These are phyloP conservation scores for Lamellibrachia columna DNA, from an alignment of 2,888 invertebrate species.

Conservation along the genomic window DNA sequence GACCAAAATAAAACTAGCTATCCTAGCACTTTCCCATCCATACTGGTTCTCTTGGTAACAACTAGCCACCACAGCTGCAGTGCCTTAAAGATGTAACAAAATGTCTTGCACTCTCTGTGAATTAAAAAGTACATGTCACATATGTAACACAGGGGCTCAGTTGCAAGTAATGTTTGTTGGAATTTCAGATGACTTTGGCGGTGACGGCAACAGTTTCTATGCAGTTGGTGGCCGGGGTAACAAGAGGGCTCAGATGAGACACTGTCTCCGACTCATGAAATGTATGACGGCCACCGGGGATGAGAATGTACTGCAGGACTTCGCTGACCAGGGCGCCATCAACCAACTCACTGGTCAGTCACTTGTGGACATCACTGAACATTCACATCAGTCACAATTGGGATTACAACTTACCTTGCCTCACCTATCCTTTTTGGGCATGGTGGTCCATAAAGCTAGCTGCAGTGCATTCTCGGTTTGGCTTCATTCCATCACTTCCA, in stretches of 20 bases:
- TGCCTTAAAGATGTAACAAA: too few species aligned
- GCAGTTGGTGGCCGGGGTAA: constrained; percentile 64
- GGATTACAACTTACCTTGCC: neutral
- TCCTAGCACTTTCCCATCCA: too few species aligned
- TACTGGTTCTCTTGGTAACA: too few species aligned
- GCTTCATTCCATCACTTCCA: too few species aligned
- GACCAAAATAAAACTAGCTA: neutral
- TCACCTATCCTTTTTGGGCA: too few species aligned
- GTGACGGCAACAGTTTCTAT: constrained; percentile 66
- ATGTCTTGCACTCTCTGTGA: too few species aligned
- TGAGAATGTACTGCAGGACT: constrained; percentile 60
- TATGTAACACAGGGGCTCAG: neutral
- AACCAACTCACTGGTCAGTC: constrained; percentile 60
- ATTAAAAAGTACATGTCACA: neutral
- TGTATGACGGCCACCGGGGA: constrained; percentile 62
- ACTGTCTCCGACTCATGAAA: constrained; percentile 61
- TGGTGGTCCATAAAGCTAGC: too few species aligned
- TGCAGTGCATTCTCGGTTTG: too few species aligned
- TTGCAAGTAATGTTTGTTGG: neutral
- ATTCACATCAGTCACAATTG: neutral
- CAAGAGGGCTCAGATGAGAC: constrained; percentile 64
- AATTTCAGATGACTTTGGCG: constrained; percentile 58
- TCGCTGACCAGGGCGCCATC: constrained; percentile 64
- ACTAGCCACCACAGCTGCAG: too few species aligned
- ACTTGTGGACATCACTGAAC: neutral